These are phyloP conservation scores for Galleria mellonella DNA, from an alignment of 1,140 invertebrate genomes.

Conservation along the genomic window DNA sequence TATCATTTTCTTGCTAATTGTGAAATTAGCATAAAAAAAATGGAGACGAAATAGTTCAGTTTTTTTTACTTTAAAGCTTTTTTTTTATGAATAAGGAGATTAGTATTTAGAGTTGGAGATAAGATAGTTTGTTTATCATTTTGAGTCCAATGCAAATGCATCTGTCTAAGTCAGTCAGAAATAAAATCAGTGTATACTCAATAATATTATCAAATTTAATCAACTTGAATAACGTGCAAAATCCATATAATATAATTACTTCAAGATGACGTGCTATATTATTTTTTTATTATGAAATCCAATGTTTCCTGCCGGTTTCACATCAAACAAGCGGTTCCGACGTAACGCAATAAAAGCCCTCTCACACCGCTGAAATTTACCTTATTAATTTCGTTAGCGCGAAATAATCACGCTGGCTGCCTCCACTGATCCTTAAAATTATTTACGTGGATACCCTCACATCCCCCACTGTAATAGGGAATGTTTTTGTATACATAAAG, in stretches of 20 bases:
- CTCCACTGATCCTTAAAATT: slow-evolving; percentile 51
- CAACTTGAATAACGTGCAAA: not conserved
- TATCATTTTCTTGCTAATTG: no score
- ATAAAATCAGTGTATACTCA: no score
- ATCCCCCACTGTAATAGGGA: slow-evolving; percentile 13
- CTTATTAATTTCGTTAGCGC: slow-evolving; percentile 61
- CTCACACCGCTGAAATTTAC: slow-evolving; percentile 43
- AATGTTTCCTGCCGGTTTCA: slow-evolving; percentile 8
- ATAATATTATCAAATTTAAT: not conserved
- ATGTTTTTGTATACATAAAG: slow-evolving; percentile 9
- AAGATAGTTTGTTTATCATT: no score
- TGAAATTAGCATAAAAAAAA: no score
- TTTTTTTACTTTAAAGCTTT: no score
- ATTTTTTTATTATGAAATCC: slow-evolving; percentile 1
- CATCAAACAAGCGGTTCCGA: slow-evolving; percentile 32
- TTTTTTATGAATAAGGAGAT: no score
- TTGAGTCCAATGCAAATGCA: no score
- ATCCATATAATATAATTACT: not conserved
- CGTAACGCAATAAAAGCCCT: slow-evolving; percentile 47
- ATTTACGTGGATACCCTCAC: slow-evolving; percentile 37
- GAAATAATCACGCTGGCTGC: slow-evolving; percentile 49
- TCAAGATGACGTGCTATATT: not conserved
- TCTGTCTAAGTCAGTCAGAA: no score
- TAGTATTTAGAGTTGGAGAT: no score
- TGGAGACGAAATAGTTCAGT: no score